Conservation (phyloP, 2,113 vertebrate genomes). For the Dryoscopus gambensis region DNA sequence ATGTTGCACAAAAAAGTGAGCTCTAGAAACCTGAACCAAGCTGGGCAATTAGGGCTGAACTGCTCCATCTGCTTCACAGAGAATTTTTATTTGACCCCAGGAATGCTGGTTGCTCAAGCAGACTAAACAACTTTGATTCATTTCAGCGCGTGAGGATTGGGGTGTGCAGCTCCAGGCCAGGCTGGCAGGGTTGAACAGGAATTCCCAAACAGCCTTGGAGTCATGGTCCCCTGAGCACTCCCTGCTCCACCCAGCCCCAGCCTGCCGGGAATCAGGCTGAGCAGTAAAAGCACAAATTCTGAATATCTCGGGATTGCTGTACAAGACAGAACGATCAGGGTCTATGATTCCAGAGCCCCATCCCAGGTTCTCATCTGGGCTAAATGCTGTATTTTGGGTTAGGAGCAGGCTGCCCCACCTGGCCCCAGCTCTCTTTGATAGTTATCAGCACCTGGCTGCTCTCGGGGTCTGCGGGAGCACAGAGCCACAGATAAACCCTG, state of each 20-base stretch:
- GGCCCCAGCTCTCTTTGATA: not conserved
- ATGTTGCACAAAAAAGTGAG: not conserved
- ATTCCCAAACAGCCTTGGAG: not conserved
- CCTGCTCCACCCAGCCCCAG: not conserved
- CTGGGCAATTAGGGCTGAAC: not conserved
- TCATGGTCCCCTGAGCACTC: not conserved
- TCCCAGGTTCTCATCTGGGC: not conserved
- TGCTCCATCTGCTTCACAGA: not conserved
- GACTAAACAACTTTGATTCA: not conserved
- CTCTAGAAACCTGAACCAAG: not conserved
- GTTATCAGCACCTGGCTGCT: not conserved
- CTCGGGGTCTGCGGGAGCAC: not conserved
- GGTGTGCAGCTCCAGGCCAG: not conserved
- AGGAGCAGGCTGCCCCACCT: not conserved
- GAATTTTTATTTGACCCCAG: conserved; percentile 10
- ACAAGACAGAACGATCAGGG: not conserved
- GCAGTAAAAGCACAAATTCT: not conserved
- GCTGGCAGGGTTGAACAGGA: not conserved
- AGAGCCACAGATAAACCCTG: not conserved
- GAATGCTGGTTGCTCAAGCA: not conserved
- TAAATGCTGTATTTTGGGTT: not conserved
- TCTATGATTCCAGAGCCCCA: not conserved
- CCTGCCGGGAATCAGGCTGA: not conserved
- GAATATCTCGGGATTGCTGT: not conserved
- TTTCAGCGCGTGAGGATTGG: not conserved